Evolutionary conservation across 1,140 invertebrate genomes (phyloP).

Genomic region (Leptopilina clavipes): DNA sequence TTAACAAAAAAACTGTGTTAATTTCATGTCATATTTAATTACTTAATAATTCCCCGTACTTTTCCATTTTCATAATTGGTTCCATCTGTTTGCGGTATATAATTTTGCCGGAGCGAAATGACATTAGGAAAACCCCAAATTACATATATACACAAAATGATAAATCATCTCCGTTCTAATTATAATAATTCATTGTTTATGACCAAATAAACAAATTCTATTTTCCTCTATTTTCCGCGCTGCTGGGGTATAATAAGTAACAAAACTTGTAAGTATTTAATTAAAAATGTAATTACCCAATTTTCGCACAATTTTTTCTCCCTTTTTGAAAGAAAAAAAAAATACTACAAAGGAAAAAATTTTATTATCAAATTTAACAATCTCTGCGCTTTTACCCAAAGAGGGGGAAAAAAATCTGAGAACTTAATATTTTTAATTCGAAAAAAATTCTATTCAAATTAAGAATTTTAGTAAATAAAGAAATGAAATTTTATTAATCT

Average conservation of each 20-base stretch:
- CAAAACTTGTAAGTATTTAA: neutral
- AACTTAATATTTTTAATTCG: too few species aligned
- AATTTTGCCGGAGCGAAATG: neutral
- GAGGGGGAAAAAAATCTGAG: too few species aligned
- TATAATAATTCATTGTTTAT: conserved; percentile 10
- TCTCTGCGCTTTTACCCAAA: too few species aligned
- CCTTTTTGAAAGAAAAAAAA: too few species aligned
- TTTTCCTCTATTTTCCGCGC: neutral
- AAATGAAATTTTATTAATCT: too few species aligned
- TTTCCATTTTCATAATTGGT: neutral
- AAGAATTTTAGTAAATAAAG: too few species aligned
- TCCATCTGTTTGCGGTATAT: neutral
- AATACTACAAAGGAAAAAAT: too few species aligned
- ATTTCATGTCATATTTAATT: neutral
- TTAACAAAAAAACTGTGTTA: too few species aligned
- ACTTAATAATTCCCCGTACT: neutral
- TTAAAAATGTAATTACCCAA: neutral
- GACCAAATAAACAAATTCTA: neutral
- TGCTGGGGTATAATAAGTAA: neutral
- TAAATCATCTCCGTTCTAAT: neutral
- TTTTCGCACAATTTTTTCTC: too few species aligned
- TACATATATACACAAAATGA: neutral
- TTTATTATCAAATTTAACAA: too few species aligned
- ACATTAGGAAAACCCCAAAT: neutral
- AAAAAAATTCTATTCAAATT: too few species aligned